Base-by-base conservation (phyloP, 64 coral and sea anemone species). In the Astreopora myriophthalma region DNA sequence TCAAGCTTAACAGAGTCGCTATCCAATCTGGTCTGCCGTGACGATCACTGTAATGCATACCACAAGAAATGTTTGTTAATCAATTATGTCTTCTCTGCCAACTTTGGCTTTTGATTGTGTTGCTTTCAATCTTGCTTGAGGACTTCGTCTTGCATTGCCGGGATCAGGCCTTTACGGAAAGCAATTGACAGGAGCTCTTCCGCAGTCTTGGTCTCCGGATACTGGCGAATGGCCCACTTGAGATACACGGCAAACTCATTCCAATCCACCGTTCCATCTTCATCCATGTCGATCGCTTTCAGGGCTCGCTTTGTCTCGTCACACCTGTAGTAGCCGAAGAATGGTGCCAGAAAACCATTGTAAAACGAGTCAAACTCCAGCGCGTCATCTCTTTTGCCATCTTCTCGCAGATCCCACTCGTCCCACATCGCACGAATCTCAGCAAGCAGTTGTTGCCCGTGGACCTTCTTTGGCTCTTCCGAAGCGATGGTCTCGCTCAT, bases 161-260 rank as follows among this genome's bases (percentile, higher is more conserved):
- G 94, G 42, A 95, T 87, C 7, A 95, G 81, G 20, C 94, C 94
- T 74, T 95, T 95, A 17, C 81, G 88, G 61, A 95, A 95, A 26
- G 82, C 94, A 52, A 74, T 62, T 22, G 80, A 87, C 7, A 93
- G 71, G 7, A 93, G 72, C 6, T 93, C 71, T 63, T 93, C 91
- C 0, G 70, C 57, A 42, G 86, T 65, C 12, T 48, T 55, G 8
- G 0, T 55, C 2, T 93, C 8, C 19, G 91, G 91, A 12, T 93
- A 93, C 57, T 93, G 83, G 3, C 55, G 83, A 23, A 72, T 16
- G 39, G 91, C 91, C 91, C 91, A 93, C 83, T 87, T 65, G 6
- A 93, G 71, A 20, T 93, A 89, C 64, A 89, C 24, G 9, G 36
- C 86, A 16, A 94, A 94, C 67, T 94, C 87, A 29, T 90, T 84